Conservation (phyloP, 2,888 invertebrate species). For the Hirtodrosophila trivittata region DNA sequence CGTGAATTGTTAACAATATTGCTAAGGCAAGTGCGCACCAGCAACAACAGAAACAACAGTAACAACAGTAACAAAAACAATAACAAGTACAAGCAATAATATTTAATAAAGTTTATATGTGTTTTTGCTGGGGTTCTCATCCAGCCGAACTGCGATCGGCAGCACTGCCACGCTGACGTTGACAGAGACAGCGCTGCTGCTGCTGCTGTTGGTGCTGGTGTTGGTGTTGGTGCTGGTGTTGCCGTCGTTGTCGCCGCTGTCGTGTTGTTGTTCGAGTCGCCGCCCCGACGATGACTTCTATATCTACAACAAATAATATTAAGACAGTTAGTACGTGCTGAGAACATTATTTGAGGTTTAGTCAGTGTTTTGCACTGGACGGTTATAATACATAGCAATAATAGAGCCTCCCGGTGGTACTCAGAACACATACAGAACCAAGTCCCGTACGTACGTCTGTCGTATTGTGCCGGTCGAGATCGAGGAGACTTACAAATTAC, state of each 20-base stretch:
- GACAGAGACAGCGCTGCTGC: conserved; percentile 15
- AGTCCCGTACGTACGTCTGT: background rate
- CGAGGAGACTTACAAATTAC: conserved; percentile 20
- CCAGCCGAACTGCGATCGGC: conserved; percentile 43
- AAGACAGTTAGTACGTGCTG: conserved; percentile 82
- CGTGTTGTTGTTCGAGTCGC: conserved; percentile 31
- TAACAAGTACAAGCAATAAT: conserved; percentile 57
- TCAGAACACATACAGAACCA: conserved; percentile 4
- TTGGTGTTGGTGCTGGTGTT: conserved; percentile 3
- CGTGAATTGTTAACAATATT: conserved; percentile 78
- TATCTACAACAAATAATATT: conserved; percentile 81
- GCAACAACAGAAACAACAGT: conserved; percentile 28
- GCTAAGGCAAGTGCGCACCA: conserved; percentile 64
- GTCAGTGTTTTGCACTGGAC: conserved; percentile 80
- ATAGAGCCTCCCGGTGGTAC: conserved; percentile 35
- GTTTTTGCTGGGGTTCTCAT: conserved; percentile 33
- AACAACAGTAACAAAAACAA: conserved; percentile 28
- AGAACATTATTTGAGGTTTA: conserved; percentile 82
- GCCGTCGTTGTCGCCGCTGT: conserved; percentile 14
- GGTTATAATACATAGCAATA: conserved; percentile 72
- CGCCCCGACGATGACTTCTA: conserved; percentile 70
- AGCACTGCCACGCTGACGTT: conserved; percentile 21
- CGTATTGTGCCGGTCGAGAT: conserved; percentile 35
- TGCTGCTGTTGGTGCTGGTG: conserved; percentile 7
- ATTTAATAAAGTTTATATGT: conserved; percentile 71